Evolutionary conservation across 1,140 invertebrate species (phyloP).

Genomic region (Philopotamus ludificatus): DNA sequence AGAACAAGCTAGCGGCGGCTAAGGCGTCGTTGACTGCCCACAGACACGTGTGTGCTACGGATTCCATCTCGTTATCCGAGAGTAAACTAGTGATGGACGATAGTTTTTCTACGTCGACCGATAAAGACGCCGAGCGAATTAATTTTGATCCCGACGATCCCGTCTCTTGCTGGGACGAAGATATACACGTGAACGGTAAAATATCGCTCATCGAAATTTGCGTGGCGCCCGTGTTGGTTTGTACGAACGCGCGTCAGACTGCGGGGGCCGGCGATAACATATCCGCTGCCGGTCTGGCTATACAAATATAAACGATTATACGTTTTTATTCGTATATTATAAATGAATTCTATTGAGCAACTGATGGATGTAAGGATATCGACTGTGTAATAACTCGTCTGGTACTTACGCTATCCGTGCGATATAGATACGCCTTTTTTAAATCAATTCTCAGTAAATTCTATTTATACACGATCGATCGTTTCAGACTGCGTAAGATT

Average conservation of each 20-base stretch:
- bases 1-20: conserved; percentile 75
- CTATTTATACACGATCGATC: too few relatives aligned
- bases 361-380: too few relatives aligned
- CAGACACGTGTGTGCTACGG: conserved; percentile 79
- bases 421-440: too few relatives aligned
- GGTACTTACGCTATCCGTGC: too few relatives aligned
- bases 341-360: too few relatives aligned
- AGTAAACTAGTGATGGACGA: conserved; percentile 79
- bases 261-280: conserved; percentile 89
- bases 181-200: conserved; percentile 48
- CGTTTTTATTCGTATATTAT: too few relatives aligned
- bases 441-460: too few relatives aligned
- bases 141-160: conserved; percentile 68
- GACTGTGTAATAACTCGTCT: too few relatives aligned
- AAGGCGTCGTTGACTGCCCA: conserved; percentile 84
- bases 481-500: too few relatives aligned
- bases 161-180: conserved; percentile 82
- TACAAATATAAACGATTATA: conserved; percentile 75
- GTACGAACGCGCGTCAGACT: conserved; percentile 78
- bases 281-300: conserved; percentile 77
- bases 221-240: conserved; percentile 82
- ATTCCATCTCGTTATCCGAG: conserved; percentile 69
- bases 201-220: conserved; percentile 66
- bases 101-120: conserved; percentile 74
- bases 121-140: conserved; percentile 58